Percentiles rank a stretch among this genome's conserved stretches.
phyloP scores from a whole-genome alignment of 2,113 vertebrate species.

The Pelecanus crispus region DNA sequence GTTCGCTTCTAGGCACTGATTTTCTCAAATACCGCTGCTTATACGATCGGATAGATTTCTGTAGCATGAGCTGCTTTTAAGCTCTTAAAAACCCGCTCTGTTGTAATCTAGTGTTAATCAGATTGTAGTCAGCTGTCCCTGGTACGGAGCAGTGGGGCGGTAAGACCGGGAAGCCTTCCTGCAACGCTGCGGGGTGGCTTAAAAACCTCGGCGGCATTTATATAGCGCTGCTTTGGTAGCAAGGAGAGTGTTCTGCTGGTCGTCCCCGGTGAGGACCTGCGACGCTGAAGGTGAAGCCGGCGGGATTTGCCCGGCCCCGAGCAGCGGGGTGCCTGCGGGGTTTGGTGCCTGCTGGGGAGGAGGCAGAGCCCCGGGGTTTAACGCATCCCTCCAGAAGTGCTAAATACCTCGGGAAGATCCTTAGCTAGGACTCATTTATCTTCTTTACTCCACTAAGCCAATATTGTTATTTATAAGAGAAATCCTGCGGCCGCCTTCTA shows the following conservation, averaged over 20 bases:
- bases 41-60: background rate
- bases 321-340: background rate
- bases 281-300: background rate
- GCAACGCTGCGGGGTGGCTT: background rate
- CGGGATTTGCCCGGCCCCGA: no score
- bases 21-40: background rate
- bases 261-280: accelerated
- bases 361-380: background rate
- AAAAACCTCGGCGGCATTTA: background rate
- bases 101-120: conserved; percentile 66
- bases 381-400: background rate
- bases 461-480: background rate
- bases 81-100: background rate
- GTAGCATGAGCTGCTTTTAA: conserved; percentile 13
- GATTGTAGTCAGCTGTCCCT: conserved; percentile 11
- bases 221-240: background rate
- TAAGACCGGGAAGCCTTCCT: background rate
- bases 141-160: background rate
- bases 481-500: background rate
- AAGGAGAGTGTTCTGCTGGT: background rate
- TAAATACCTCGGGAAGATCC: background rate
- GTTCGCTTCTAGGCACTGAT: background rate
- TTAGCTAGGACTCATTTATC: background rate
- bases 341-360: background rate
- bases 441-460: background rate